Evolutionary conservation across 2,888 invertebrate genomes (phyloP), one percentile per base, ranked within the genome.

Genomic region (Unio delphinus): DNA sequence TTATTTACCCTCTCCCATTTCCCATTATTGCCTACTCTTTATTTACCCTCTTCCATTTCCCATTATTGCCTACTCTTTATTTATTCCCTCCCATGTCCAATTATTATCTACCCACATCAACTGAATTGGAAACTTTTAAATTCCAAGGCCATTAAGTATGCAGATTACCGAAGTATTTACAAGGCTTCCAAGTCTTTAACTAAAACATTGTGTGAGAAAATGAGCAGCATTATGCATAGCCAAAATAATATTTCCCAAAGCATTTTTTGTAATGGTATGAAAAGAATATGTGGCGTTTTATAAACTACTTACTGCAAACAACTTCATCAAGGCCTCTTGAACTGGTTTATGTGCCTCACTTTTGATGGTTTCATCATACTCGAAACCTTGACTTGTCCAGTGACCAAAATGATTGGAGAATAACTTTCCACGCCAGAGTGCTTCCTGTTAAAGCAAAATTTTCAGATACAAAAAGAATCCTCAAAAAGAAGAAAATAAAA

Each of bases 251-350:
- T 62, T 23, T 28, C 45, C 11, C 11, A 28, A 28, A 34, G 11
- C 5, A 17, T 62, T 17, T 55, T 23, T 55, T 55, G 4, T 20
- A 20, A 15, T 55, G 23, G 20, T 55, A 56, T 30, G 8, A 65
- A 28, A 11, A 26, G 7, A 64, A 20, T 11, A 55, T 26, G 8
- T 11, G n/a, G 17, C 4, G 34, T 18, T 30, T 20, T 45, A 55
- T 55, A 26, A 45, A 58, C 5, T n/a, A 91, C 93, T 92, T 90
- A 97, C 95, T 62, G 96, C 96, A 91, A 98, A 97, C 63, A 97
- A 90, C 90, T 96, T 96, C 79, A 98, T 93, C n/a, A 96, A 93
- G 7, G 94, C 93, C 87, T 96, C 95, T 70, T 86, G 93, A 1
- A 94, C 92, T 28, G 92, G 90, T 88, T 94, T 94, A n/a, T 93